A percentile compares a stretch with the other conserved stretches of the same genome.
phyloP scores from a whole-genome alignment of 2,797 vertebrate species.

The Phylloscopus collybita region DNA sequence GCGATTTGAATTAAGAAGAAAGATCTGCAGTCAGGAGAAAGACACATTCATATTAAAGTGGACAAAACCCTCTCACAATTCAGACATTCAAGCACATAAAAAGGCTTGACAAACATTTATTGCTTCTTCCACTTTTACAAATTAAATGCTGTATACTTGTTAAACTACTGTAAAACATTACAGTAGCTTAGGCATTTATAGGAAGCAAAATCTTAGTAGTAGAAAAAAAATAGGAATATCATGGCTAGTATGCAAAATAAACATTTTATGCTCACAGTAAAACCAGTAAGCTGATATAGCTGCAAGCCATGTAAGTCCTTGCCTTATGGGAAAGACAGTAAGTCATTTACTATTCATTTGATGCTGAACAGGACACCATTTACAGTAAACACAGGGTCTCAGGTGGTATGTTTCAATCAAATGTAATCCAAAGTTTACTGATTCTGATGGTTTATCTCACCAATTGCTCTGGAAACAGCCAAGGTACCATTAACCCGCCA shows the following conservation, averaged over 20 bases:
- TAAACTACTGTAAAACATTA: neutral
- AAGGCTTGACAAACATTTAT: neutral
- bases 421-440: neutral
- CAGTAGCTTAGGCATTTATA: neutral
- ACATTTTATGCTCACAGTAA: neutral
- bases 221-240: neutral
- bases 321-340: neutral
- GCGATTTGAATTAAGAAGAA: neutral
- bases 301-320: neutral
- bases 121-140: neutral
- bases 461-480: conserved; percentile 95
- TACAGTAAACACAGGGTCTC: neutral
- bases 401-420: neutral
- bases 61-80: neutral
- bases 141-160: neutral
- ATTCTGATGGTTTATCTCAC: conserved; percentile 75
- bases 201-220: neutral
- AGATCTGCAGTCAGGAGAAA: neutral
- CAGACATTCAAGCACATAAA: neutral
- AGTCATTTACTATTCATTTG: neutral
- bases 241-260: neutral
- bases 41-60: neutral
- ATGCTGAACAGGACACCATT: neutral
- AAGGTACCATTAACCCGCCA: conserved; percentile 97
- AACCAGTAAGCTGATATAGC: neutral